Conservation (phyloP, 2,113 vertebrate species). For the Urocolius indicus region DNA sequence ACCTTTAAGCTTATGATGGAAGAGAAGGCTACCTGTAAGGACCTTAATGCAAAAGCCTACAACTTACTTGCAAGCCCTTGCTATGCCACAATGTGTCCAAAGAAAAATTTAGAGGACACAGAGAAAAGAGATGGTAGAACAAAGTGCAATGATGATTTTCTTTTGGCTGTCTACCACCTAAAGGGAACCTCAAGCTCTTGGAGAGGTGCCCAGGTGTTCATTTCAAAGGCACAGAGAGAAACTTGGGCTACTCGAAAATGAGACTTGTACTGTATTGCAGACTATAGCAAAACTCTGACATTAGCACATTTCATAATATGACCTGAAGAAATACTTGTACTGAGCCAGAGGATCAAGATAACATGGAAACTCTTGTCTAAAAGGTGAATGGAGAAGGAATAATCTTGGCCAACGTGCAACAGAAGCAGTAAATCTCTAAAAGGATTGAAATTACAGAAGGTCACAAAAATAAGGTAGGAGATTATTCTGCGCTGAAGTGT, state of each 20-base stretch:
- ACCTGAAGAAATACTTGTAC: not conserved
- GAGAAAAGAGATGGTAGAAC: not conserved
- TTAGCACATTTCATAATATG: not conserved
- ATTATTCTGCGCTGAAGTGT: not conserved
- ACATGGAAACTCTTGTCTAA: not conserved
- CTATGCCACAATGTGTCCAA: not conserved
- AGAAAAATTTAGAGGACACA: not conserved
- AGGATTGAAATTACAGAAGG: not conserved
- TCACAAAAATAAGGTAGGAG: not conserved
- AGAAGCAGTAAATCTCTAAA: not conserved
- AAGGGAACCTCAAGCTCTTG: not conserved
- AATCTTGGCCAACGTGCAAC: accelerated
- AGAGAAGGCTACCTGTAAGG: not conserved
- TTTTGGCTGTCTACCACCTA: not conserved
- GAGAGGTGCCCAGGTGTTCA: not conserved
- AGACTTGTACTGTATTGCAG: not conserved
- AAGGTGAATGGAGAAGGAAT: not conserved
- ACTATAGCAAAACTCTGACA: not conserved
- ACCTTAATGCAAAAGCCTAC: not conserved
- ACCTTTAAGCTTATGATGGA: not conserved
- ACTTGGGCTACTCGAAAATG: not conserved
- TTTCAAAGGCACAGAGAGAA: not conserved
- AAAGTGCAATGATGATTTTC: not conserved
- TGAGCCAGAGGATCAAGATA: not conserved
- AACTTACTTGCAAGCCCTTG: not conserved